Percentiles rank a stretch among this genome's conserved stretches.
These are phyloP conservation scores for Anseranas semipalmata DNA, from an alignment of 2,113 vertebrate genomes.

Conservation along the genomic window DNA sequence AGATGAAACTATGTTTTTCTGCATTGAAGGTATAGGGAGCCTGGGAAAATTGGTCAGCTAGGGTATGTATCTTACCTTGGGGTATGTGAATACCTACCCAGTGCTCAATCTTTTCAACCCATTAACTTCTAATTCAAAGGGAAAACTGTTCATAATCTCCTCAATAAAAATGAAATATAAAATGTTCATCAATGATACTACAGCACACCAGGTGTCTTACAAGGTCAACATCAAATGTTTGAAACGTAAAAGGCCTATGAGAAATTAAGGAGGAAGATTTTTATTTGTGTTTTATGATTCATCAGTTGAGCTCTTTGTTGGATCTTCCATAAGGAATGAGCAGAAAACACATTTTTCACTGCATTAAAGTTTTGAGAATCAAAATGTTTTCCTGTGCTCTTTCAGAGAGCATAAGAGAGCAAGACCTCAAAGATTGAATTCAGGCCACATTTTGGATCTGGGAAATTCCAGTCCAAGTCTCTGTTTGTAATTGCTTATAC, in stretches of 20 bases:
- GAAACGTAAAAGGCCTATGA: background rate
- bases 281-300: slow-evolving; percentile 7
- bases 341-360: background rate
- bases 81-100: background rate
- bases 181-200: background rate
- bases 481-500: background rate
- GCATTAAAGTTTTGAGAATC: background rate
- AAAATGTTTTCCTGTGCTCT: background rate
- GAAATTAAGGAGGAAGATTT: background rate
- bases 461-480: background rate
- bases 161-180: background rate
- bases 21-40: background rate
- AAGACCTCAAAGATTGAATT: background rate
- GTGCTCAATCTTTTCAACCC: background rate
- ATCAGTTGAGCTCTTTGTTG: background rate
- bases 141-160: background rate
- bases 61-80: background rate
- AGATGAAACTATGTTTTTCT: background rate
- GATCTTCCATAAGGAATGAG: background rate
- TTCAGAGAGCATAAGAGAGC: background rate
- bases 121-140: background rate
- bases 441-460: background rate
- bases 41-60: background rate
- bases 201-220: background rate
- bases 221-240: background rate